Percentiles rank a stretch among this genome's conserved stretches.
These are phyloP conservation scores for Uromys caudimaculatus DNA, from an alignment of 2,797 vertebrate species.

Conservation along the genomic window DNA sequence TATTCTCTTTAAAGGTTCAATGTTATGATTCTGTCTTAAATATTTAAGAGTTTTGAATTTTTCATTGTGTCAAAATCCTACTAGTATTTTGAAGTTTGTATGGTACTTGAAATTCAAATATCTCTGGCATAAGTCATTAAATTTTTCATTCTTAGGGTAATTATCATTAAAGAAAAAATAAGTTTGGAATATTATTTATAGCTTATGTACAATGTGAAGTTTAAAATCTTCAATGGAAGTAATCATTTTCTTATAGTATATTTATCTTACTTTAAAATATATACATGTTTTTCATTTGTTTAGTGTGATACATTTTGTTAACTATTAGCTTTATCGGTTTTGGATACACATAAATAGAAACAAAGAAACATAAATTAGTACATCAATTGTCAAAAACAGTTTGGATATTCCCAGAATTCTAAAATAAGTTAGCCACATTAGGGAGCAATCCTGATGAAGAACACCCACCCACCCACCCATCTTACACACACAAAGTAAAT, in stretches of 20 bases:
- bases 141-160: not conserved
- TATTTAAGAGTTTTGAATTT: slow-evolving; percentile 46
- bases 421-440: not conserved
- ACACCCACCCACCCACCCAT: not conserved
- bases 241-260: not conserved
- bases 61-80: not conserved
- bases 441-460: not conserved
- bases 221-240: not conserved
- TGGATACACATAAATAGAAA: not conserved
- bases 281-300: not conserved
- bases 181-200: not conserved
- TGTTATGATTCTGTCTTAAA: not conserved
- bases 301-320: not conserved
- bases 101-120: not conserved
- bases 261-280: not conserved
- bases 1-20: not conserved
- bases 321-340: not conserved
- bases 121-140: not conserved
- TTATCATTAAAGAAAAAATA: not conserved
- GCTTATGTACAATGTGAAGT: not conserved
- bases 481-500: not conserved
- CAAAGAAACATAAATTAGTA: not conserved
- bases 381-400: not conserved
- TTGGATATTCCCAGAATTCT: not conserved
- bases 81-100: not conserved